Evolutionary conservation across 2,797 vertebrate genomes (phyloP), one percentile per base, ranked within the genome.

Genomic region (Luscinia luscinia): DNA sequence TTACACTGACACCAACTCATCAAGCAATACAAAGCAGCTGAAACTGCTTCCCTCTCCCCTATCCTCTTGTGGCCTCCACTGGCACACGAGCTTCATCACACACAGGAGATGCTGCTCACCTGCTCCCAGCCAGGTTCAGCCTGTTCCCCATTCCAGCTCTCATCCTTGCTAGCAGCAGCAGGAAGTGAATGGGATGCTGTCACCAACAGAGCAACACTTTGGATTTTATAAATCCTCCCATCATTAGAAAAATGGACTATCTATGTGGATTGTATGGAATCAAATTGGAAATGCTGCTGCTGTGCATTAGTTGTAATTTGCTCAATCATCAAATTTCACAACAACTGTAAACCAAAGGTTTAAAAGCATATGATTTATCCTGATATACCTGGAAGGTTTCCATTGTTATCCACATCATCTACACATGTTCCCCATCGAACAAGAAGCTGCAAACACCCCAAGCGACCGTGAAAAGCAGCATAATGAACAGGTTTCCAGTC

Each of bases 401-500:
- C 98, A 49, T 97, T 97, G 51, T 87, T 91, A 92, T 98, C 98
- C 66, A 96, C 97, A 20, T 98, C 97, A 81, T 98, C 97, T 40
- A 97, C 36, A 36, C 89, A 81, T 0, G 97, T 98, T 88, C 98
- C 98, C 98, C 98, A 98, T 61, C 97, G 96, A 66, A 98, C 82
- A 19, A 98, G 98, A 68, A 98, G 97, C 75, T 98, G 98, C 86
- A 98, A 94, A 84, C 98, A 98, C 10, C 98, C 98, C 58, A 98
- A 96, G 32, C 98, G 96, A 46, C 98, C 98, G 5, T 98, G 98
- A 88, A 98, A 98, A 48, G 98, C 97, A 81, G 98, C 98, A 28
- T 98, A 98, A 93, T 98, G 98, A 49, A 98, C 87, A 51, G 98
- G 97, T 57, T 92, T 98, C 98, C 98, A 98, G 40, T 97, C 97